A percentile compares a stretch with the other conserved stretches of the same genome.
phyloP scores from a whole-genome alignment of 2,797 vertebrate species.

The Spinibarbus caldwelli region DNA sequence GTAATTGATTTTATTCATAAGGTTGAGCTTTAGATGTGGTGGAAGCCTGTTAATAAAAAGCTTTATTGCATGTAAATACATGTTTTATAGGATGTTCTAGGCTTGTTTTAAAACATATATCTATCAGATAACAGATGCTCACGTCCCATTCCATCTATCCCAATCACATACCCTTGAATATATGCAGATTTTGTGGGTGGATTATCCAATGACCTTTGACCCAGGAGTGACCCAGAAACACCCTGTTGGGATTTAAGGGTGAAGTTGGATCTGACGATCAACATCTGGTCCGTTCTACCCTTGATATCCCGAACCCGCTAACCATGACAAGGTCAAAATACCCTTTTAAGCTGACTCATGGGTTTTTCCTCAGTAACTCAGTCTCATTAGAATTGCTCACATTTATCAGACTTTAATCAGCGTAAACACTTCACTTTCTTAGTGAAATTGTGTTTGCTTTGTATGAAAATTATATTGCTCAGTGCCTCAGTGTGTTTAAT shows the following conservation, averaged over 20 bases:
- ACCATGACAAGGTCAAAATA: slow-evolving; percentile 32
- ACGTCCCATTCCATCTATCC: background rate
- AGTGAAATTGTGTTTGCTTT: too few relatives aligned
- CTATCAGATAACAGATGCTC: background rate
- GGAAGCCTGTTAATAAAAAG: too few relatives aligned
- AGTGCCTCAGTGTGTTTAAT: slow-evolving; percentile 38
- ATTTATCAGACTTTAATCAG: slow-evolving; percentile 49
- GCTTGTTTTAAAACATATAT: slow-evolving; percentile 14
- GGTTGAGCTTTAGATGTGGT: too few relatives aligned
- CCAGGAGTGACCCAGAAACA: slow-evolving; percentile 27
- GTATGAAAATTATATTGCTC: slow-evolving; percentile 37
- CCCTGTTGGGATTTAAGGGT: slow-evolving; percentile 32
- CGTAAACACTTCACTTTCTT: too few relatives aligned
- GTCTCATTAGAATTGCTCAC: slow-evolving; percentile 15
- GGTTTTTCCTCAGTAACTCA: background rate
- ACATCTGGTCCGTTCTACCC: slow-evolving; percentile 44
- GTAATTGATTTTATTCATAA: slow-evolving; percentile 51
- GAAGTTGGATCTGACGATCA: slow-evolving; percentile 24
- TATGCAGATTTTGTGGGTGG: slow-evolving; percentile 24
- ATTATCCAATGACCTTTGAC: slow-evolving; percentile 43
- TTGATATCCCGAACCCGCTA: background rate
- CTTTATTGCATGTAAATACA: slow-evolving; percentile 16
- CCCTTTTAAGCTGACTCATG: slow-evolving; percentile 22
- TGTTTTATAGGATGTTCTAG: slow-evolving; percentile 7
- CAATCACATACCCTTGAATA: background rate